phyloP scores from a whole-genome alignment of 2,113 vertebrate genomes.

The Mesocricetus auratus region DNA sequence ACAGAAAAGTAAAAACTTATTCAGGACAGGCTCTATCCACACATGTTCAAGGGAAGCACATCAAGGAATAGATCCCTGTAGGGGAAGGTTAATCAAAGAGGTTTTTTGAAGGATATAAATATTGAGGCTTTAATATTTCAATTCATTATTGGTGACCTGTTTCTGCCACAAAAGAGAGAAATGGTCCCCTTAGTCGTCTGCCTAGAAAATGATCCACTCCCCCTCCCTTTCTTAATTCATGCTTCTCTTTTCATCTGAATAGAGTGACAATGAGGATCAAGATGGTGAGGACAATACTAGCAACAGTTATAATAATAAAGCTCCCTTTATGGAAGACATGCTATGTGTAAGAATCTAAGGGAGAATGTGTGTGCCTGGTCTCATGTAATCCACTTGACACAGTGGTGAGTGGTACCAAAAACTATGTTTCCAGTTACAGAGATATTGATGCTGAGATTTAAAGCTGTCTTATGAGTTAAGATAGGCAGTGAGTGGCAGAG shows the following conservation, averaged over 20 bases:
- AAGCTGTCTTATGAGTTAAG: neutral
- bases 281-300: neutral
- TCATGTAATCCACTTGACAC: neutral
- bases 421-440: neutral
- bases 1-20: constrained; percentile 37
- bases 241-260: neutral
- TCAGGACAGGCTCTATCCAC: neutral
- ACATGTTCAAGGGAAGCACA: constrained; percentile 7
- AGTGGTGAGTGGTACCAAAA: neutral
- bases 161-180: constrained; percentile 60
- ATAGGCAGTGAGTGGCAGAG: neutral
- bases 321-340: neutral
- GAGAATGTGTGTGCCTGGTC: neutral
- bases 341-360: neutral
- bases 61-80: constrained; percentile 8
- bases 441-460: neutral
- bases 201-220: neutral
- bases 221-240: neutral
- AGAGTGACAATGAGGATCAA: neutral
- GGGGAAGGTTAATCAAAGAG: constrained; percentile 47
- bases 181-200: neutral
- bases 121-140: constrained; percentile 65
- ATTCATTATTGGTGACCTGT: constrained; percentile 57
- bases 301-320: neutral
- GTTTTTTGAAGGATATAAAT: constrained; percentile 64